These are phyloP conservation scores for Lytechinus variegatus DNA, from an alignment of 35 echinoderm and acorn worm species.

Conservation along the genomic window DNA sequence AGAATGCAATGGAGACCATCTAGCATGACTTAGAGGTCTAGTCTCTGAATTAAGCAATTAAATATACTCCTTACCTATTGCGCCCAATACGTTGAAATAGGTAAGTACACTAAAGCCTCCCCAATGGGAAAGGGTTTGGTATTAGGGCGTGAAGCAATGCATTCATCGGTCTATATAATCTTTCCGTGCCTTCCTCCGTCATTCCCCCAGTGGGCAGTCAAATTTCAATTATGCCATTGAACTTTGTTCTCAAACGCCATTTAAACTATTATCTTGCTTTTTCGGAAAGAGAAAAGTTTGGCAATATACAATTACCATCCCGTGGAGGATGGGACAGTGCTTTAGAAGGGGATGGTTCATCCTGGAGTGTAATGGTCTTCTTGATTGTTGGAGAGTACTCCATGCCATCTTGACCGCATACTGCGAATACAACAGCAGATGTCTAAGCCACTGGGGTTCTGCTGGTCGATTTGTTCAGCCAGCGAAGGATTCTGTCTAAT, in stretches of 20 bases:
- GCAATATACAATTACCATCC: not conserved
- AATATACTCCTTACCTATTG: not conserved
- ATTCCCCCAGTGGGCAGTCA: not conserved
- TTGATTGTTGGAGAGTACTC: not conserved
- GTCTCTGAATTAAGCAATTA: not conserved
- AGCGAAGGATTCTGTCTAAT: not conserved
- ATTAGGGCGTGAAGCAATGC: not conserved
- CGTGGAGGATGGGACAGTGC: not conserved
- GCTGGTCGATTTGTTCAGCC: not conserved
- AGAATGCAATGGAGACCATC: not conserved
- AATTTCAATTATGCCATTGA: slow-evolving; percentile 14
- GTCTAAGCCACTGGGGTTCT: not conserved
- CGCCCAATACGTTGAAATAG: not conserved
- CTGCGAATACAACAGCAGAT: not conserved
- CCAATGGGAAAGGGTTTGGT: not conserved
- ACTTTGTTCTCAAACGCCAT: not conserved
- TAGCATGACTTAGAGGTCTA: not conserved
- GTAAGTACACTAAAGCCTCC: not conserved
- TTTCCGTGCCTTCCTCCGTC: not conserved
- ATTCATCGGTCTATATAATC: slow-evolving; percentile 4
- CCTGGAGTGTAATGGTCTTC: slow-evolving; percentile 1
- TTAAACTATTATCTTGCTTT: slow-evolving; percentile 5
- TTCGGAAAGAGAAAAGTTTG: not conserved
- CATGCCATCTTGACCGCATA: not conserved
- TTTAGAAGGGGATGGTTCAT: not conserved